Evolutionary conservation across 2,113 vertebrate species (phyloP), one percentile per base, ranked within the genome.

Genomic region (Alaudala cheleensis): DNA sequence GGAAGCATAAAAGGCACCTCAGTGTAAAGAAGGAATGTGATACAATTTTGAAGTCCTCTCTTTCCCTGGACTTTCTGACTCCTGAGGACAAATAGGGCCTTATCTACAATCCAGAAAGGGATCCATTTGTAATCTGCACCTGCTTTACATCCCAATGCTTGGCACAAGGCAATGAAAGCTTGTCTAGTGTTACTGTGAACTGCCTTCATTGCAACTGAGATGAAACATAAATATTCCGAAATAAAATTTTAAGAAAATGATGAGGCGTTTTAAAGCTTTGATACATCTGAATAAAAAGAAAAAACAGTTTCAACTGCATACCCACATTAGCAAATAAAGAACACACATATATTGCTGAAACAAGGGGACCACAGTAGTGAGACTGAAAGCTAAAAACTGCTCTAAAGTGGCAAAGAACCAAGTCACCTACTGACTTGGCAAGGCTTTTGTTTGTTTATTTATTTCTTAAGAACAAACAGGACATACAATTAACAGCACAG

Each of bases 1-100:
- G n/a, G 80, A 47, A 86, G 85, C 49, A 96, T 90, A 94, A 94
- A 90, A 94, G 74, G 79, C 94, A 96, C 92, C 79, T 96, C 95
- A 94, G 85, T 92, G n/a, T 71, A 90, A 83, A 93, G 90, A 78
- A 95, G 73, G 81, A 95, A 95, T 83, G 76, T 11, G 82, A 66
- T 49, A 45, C 51, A 83, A 66, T 95, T 95, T 89, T 77, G 18
- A 91, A 91, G 60, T 77, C 60, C 34, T 70, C 79, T 96, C 76
- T 92, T 94, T 80, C 87, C 44, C 79, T 60, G 74, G 65, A 80
- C 77, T 87, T 93, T 92, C 80, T 86, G 91, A 81, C 66, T 96
- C 37, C 58, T 73, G 26, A 92, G 56, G 74, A 93, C 91, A 97
- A 95, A 90, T 9, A 92, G 56, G 45, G 28, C 93, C 77, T 95